Evolutionary conservation across 2,797 vertebrate genomes (phyloP).

Genomic region (Phyllotis vaccarum): DNA sequence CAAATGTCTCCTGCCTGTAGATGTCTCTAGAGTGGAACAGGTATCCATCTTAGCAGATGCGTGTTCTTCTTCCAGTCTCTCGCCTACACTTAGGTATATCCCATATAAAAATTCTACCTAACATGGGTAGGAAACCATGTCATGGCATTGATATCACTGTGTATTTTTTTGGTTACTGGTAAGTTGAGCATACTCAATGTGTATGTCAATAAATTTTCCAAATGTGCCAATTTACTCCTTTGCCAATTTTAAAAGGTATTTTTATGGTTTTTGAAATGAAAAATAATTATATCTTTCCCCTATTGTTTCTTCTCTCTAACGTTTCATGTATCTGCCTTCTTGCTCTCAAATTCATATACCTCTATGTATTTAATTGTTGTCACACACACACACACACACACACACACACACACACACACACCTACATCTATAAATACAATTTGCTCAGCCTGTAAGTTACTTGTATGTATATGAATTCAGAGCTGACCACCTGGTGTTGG

Average conservation of each 20-base stretch:
- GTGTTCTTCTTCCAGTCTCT: background rate
- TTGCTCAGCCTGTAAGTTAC: background rate
- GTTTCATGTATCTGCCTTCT: background rate
- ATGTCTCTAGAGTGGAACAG: background rate
- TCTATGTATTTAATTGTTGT: background rate
- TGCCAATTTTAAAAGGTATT: background rate
- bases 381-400: no score
- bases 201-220: background rate
- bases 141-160: background rate
- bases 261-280: background rate
- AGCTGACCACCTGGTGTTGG: background rate
- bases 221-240: background rate
- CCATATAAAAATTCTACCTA: conserved; percentile 34
- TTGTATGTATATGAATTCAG: background rate
- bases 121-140: conserved; percentile 4
- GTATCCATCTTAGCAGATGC: background rate
- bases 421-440: background rate
- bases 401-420: no score
- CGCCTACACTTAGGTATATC: background rate
- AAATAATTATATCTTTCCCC: background rate
- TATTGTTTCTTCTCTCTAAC: background rate
- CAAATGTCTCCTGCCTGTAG: background rate
- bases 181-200: background rate
- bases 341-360: background rate
- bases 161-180: conserved; percentile 10